Evolutionary conservation across 2,797 vertebrate species (phyloP).

Genomic region (Pipistrellus pipistrellus): DNA sequence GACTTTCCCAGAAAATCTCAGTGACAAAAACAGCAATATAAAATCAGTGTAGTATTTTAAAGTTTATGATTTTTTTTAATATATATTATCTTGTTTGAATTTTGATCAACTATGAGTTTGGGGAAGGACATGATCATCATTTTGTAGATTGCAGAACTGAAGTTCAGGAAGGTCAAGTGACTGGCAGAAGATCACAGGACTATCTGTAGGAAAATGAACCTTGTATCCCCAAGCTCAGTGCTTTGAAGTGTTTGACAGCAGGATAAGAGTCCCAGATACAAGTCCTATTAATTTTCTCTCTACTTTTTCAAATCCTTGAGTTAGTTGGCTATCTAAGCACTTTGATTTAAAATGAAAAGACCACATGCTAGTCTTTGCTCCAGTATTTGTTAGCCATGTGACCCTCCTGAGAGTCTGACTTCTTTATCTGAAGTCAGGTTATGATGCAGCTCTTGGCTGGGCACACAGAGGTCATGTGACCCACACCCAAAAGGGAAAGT

Average conservation of each 20-base stretch:
- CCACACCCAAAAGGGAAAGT: not conserved
- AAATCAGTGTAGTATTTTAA: not conserved
- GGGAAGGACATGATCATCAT: not conserved
- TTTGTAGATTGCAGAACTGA: constrained; percentile 4
- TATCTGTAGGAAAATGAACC: not conserved
- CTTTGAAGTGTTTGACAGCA: constrained; percentile 28
- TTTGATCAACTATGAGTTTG: constrained; percentile 17
- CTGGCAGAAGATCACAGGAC: not conserved
- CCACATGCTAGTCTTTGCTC: not conserved
- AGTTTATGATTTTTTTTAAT: not conserved
- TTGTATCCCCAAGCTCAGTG: not conserved
- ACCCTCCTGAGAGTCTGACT: not conserved
- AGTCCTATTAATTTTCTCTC: constrained; percentile 8
- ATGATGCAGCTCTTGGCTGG: not conserved
- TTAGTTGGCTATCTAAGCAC: not conserved
- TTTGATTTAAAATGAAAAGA: constrained; percentile 37
- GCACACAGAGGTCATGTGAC: not conserved
- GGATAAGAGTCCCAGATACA: not conserved
- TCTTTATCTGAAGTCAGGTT: not conserved
- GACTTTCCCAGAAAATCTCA: not conserved
- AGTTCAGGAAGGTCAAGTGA: constrained; percentile 45
- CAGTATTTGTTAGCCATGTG: not conserved
- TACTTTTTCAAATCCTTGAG: not conserved
- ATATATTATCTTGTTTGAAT: not conserved
- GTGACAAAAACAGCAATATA: not conserved